A percentile compares a stretch with the other conserved stretches of the same genome.
These are phyloP conservation scores for Camptogramma bilineatum DNA, from an alignment of 2,888 invertebrate genomes.

Conservation along the genomic window DNA sequence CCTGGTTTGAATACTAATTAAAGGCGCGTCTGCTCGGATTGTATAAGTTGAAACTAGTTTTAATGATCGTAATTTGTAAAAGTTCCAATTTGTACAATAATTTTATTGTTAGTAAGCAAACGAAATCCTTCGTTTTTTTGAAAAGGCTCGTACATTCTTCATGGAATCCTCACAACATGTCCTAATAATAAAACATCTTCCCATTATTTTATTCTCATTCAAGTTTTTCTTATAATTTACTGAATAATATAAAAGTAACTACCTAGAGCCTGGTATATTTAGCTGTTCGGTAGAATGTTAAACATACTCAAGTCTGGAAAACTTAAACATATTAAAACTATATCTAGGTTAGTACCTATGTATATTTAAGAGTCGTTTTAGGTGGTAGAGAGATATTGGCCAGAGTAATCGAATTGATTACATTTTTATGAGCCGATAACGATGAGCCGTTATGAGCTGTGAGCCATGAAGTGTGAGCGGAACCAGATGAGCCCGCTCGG, in stretches of 20 bases:
- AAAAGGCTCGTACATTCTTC: background rate
- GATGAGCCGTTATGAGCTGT: background rate
- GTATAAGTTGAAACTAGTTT: no score
- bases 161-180: conserved; percentile 2
- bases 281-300: no score
- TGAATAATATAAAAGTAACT: background rate
- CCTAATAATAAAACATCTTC: background rate
- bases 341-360: background rate
- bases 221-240: background rate
- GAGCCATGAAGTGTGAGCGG: background rate
- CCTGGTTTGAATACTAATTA: background rate
- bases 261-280: no score
- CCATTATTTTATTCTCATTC: background rate
- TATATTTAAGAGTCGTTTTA: background rate
- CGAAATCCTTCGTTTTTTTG: background rate
- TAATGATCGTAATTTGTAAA: no score
- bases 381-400: background rate
- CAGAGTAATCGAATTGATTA: background rate
- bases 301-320: background rate
- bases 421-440: background rate
- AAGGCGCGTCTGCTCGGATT: no score
- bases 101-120: no score
- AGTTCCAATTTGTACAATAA: no score
- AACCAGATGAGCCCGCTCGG: no score
- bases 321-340: no score